A percentile compares a stretch with the other conserved stretches of the same genome.
Conservation (phyloP, 2,797 vertebrate species). For the Hippopotamyrus pictus region DNA sequence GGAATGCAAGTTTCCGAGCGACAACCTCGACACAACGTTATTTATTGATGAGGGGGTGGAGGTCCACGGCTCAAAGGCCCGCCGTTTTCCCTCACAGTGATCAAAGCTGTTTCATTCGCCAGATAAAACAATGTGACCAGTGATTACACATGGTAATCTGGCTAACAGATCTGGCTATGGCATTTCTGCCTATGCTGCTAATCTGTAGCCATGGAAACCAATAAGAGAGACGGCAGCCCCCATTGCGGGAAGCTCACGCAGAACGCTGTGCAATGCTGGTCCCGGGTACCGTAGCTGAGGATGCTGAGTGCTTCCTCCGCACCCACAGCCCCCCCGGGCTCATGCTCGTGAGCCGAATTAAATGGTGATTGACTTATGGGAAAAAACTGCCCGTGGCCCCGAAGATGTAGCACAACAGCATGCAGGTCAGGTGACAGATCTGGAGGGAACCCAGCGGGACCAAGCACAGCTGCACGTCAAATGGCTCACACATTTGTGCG, state of each 20-base stretch:
- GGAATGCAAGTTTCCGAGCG: background rate
- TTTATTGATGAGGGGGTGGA: background rate
- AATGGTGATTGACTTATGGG: background rate
- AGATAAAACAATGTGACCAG: constrained; percentile 17
- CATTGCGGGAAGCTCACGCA: background rate
- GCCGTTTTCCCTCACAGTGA: background rate
- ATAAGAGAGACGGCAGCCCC: background rate
- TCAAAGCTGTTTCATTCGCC: constrained; percentile 25
- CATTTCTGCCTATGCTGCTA: background rate
- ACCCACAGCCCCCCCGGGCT: background rate
- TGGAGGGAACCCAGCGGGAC: background rate
- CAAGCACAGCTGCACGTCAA: background rate
- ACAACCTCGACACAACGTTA: background rate
- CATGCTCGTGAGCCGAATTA: background rate
- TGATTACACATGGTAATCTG: constrained; percentile 9
- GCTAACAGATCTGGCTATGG: background rate
- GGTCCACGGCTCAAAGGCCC: background rate
- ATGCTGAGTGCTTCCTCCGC: background rate
- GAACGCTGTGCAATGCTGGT: no score
- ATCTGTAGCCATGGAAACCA: constrained; percentile 20
- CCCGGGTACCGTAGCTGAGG: background rate
- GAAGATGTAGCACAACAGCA: background rate
- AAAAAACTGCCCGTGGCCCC: background rate
- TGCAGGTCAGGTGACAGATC: background rate
- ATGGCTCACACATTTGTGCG: background rate